These are phyloP conservation scores for Thermophis baileyi DNA, from an alignment of 2,113 vertebrate species.

Conservation along the genomic window DNA sequence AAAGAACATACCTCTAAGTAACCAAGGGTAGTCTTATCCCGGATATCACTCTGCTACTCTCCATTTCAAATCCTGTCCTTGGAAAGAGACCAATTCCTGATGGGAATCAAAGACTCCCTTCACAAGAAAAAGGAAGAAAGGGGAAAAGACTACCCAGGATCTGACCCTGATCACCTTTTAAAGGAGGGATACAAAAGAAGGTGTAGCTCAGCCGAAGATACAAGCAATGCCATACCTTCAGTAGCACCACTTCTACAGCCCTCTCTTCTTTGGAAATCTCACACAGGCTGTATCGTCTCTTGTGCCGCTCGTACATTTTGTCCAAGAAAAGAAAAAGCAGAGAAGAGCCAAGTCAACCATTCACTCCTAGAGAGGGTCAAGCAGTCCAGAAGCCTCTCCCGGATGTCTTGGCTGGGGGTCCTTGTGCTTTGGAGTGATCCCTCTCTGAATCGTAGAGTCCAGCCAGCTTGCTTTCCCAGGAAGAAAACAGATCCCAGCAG, in stretches of 20 bases:
- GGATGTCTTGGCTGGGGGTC: slow-evolving; percentile 67
- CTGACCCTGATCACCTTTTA: neutral
- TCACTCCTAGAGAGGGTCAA: slow-evolving; percentile 47
- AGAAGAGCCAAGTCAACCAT: slow-evolving; percentile 70
- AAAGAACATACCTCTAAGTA: neutral
- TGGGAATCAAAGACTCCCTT: neutral
- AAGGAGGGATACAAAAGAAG: neutral
- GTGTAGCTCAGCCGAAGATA: neutral
- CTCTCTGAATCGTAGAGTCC: slow-evolving; percentile 48
- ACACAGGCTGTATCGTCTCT: slow-evolving; percentile 90
- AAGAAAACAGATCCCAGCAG: slow-evolving; percentile 21
- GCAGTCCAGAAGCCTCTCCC: slow-evolving; percentile 66
- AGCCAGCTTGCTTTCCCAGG: slow-evolving; percentile 52
- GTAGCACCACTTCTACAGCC: slow-evolving; percentile 88
- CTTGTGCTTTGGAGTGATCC: slow-evolving; percentile 20
- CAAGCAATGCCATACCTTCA: slow-evolving; percentile 83
- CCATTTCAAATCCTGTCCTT: neutral
- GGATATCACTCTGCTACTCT: neutral
- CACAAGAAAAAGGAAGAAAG: neutral
- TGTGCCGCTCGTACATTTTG: slow-evolving; percentile 96
- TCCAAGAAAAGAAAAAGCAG: slow-evolving; percentile 40
- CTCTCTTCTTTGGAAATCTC: slow-evolving; percentile 87
- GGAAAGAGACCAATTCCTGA: neutral
- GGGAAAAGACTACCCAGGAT: neutral
- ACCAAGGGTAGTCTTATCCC: neutral